phyloP scores from a whole-genome alignment of 2,888 invertebrate species.

The Drosophila niveifrons region DNA sequence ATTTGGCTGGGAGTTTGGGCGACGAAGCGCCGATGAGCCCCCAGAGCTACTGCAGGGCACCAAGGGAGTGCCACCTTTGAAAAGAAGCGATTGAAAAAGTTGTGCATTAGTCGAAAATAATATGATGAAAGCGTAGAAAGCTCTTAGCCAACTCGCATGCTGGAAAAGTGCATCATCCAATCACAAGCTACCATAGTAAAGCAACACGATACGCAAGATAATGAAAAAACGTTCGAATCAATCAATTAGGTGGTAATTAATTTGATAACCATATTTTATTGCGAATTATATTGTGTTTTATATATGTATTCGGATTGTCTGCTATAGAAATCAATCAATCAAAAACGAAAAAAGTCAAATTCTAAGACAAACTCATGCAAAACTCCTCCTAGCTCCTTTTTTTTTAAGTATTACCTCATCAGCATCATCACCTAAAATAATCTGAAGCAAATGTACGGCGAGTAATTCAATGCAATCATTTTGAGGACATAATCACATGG shows the following conservation, averaged over 20 bases:
- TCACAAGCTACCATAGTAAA: slow-evolving; percentile 57
- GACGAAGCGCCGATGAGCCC: slow-evolving; percentile 71
- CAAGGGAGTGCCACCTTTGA: slow-evolving; percentile 87
- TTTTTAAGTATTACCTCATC: neutral
- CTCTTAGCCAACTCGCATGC: slow-evolving; percentile 58
- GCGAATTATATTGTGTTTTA: slow-evolving; percentile 53
- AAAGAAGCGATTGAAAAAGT: slow-evolving; percentile 31
- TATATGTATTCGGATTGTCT: slow-evolving; percentile 33
- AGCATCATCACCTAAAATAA: neutral
- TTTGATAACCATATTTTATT: slow-evolving; percentile 50
- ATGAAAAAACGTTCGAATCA: slow-evolving; percentile 47
- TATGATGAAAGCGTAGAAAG: slow-evolving; percentile 9
- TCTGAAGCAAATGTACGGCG: slow-evolving; percentile 25
- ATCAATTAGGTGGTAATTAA: slow-evolving; percentile 29
- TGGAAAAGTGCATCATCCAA: slow-evolving; percentile 54
- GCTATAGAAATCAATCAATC: slow-evolving; percentile 31
- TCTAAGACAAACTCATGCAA: slow-evolving; percentile 60
- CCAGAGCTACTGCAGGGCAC: slow-evolving; percentile 83
- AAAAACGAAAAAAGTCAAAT: slow-evolving; percentile 19
- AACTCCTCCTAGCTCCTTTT: slow-evolving; percentile 20
- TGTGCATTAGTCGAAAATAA: slow-evolving; percentile 29
- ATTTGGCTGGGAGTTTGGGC: slow-evolving; percentile 64
- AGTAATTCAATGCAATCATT: slow-evolving; percentile 54
- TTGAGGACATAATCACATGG: slow-evolving; percentile 41
- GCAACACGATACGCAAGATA: slow-evolving; percentile 45